Evolutionary conservation across 2,888 invertebrate genomes (phyloP).

Genomic region (Neoaliturus tenellus): DNA sequence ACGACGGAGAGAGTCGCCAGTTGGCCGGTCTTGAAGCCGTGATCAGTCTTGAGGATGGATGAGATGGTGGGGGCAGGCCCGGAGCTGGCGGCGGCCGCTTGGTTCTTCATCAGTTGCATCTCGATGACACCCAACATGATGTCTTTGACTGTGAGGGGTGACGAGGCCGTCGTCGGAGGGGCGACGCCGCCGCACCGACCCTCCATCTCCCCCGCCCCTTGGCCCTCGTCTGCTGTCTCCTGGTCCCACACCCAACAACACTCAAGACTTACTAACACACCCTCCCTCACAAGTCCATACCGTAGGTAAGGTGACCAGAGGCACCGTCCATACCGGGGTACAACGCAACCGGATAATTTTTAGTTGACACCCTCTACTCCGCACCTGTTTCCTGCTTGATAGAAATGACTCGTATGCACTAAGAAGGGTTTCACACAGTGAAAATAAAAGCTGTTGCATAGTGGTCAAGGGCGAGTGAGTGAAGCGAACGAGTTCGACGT

Average conservation of each 20-base stretch:
- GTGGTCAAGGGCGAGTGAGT: too few relatives aligned
- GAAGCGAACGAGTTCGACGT: too few relatives aligned
- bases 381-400: too few relatives aligned
- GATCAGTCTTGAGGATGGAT: slow-evolving; percentile 77
- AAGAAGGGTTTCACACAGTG: too few relatives aligned
- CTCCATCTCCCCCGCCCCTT: slow-evolving; percentile 74
- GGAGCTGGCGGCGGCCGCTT: slow-evolving; percentile 70
- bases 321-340: too few relatives aligned
- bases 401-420: too few relatives aligned
- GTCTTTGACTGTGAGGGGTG: slow-evolving; percentile 84
- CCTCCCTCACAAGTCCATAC: slow-evolving; percentile 7
- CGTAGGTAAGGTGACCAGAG: too few relatives aligned
- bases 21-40: slow-evolving; percentile 73
- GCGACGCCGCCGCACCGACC: slow-evolving; percentile 71
- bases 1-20: slow-evolving; percentile 84
- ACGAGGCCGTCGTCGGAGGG: slow-evolving; percentile 72
- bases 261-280: slow-evolving; percentile 61
- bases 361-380: too few relatives aligned
- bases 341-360: too few relatives aligned
- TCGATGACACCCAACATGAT: slow-evolving; percentile 90
- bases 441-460: too few relatives aligned
- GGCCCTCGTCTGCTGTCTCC: slow-evolving; percentile 93
- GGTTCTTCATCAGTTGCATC: slow-evolving; percentile 81
- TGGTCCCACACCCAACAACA: slow-evolving; percentile 64
- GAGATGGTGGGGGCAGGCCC: slow-evolving; percentile 75